phyloP scores from a whole-genome alignment of 2,888 invertebrate species.

The Amphiduros pacificus region DNA sequence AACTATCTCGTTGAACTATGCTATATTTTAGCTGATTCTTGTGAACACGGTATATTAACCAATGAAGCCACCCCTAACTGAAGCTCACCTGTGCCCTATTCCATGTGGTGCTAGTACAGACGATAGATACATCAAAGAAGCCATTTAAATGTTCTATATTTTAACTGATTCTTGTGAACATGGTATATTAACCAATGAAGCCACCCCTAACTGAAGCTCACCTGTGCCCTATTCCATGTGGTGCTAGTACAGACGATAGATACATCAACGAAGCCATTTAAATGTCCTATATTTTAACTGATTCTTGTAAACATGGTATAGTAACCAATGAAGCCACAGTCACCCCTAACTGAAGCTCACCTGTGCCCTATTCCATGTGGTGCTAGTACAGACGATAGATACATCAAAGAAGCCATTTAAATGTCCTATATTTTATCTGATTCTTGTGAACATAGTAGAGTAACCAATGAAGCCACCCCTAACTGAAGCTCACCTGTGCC shows the following conservation, averaged over 20 bases:
- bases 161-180: too few species aligned
- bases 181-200: background rate
- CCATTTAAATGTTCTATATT: background rate
- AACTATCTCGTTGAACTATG: too few species aligned
- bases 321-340: background rate
- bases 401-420: conserved; percentile 68
- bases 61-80: background rate
- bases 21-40: too few species aligned
- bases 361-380: conserved; percentile 73
- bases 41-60: background rate
- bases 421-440: background rate
- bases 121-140: background rate
- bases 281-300: too few species aligned
- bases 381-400: conserved; percentile 77
- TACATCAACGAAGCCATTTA: too few species aligned
- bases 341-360: conserved; percentile 51
- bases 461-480: background rate
- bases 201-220: too few species aligned
- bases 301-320: background rate
- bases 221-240: too few species aligned
- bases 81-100: too few species aligned
- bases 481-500: conserved; percentile 65
- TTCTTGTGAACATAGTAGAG: too few species aligned
- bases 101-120: too few species aligned
- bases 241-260: background rate